Evolutionary conservation across 1,140 invertebrate species (phyloP), one percentile per base, ranked within the genome.

Genomic region (Ceratoteleas bidentatus): DNA sequence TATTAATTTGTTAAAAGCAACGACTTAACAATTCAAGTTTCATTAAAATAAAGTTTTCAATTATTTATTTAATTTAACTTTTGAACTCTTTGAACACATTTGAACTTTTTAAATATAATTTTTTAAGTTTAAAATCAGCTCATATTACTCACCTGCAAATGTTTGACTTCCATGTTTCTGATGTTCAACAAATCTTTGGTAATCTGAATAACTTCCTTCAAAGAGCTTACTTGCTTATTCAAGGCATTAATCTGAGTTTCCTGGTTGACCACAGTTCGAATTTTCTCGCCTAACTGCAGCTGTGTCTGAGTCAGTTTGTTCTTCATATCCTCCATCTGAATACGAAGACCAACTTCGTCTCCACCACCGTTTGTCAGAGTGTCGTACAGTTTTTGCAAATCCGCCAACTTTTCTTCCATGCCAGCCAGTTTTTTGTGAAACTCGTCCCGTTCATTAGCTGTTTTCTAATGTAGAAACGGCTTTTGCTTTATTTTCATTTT

Each of bases 161-260:
- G 95, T 36, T 95, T 94, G 3, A 96, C 93, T 91, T 96, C 96
- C 75, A 94, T 92, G 80, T 95, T 96, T 57, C 95, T 93, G 4
- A 96, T 95, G 68, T 95, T 94, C 11, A 96, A 88, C 58, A 96
- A 89, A 82, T 96, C 95, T 84, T 96, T 96, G 0, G 95, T 96
- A 47, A 96, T 95, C 7, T 92, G 88, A 8, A 96, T 93, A 2
- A 96, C 95, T 76, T 96, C 95, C 87, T 96, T 96, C 15, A 96
- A 89, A 2, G 95, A n/a, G n/a, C n/a, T n/a, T n/a, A n/a, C n/a
- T n/a, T n/a, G n/a, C n/a, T n/a, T n/a, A n/a, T n/a, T n/a, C n/a
- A n/a, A n/a, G n/a, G n/a, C n/a, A n/a, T n/a, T n/a, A n/a, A n/a
- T n/a, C n/a, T n/a, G n/a, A n/a, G n/a, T n/a, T n/a, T n/a, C n/a